These are phyloP conservation scores for Diorhabda carinulata DNA, from an alignment of 1,140 invertebrate species.

Conservation along the genomic window DNA sequence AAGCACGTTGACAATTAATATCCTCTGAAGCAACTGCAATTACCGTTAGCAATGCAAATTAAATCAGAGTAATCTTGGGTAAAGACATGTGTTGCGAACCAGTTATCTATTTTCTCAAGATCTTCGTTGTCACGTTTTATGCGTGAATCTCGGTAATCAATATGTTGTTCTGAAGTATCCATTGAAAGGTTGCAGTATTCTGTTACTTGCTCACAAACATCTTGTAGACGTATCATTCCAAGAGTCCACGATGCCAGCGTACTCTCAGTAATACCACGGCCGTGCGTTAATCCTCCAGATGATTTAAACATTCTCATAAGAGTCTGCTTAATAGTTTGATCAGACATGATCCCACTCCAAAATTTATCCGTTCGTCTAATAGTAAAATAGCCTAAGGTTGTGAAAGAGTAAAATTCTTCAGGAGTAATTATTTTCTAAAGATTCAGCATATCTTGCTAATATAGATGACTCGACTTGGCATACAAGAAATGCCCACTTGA, in stretches of 20 bases:
- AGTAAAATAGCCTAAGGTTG: conserved; percentile 37
- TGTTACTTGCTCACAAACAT: conserved; percentile 4
- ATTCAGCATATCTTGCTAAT: conserved; percentile 41
- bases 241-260: not conserved
- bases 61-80: too few species aligned
- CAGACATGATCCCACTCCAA: conserved; percentile 46
- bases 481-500: conserved; percentile 43
- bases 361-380: conserved; percentile 44
- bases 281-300: conserved; percentile 4
- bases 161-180: conserved; percentile 5
- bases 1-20: not conserved
- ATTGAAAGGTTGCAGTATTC: conserved; percentile 7
- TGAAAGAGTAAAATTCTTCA: conserved; percentile 29
- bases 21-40: not conserved
- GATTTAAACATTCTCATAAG: conserved; percentile 9
- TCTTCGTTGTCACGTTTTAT: not conserved
- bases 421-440: conserved; percentile 8
- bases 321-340: conserved; percentile 44
- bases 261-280: too few species aligned
- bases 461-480: conserved; percentile 42
- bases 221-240: conserved; percentile 4
- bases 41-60: too few species aligned
- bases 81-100: too few species aligned
- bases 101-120: too few species aligned
- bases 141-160: not conserved